Evolutionary conservation across 1,140 invertebrate species (phyloP).

Genomic region (Microplitis demolitor): DNA sequence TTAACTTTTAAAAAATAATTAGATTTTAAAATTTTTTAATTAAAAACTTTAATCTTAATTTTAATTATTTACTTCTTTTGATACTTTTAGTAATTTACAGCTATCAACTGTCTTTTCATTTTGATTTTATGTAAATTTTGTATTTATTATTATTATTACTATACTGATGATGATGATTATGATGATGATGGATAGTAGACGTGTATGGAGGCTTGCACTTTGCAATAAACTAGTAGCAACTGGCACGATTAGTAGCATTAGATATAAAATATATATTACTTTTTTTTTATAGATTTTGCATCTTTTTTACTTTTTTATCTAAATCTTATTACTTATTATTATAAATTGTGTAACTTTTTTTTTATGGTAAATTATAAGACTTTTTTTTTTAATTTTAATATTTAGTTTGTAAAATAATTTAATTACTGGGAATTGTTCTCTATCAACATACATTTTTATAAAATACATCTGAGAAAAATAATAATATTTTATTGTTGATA

Average conservation of each 20-base stretch:
- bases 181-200: not conserved
- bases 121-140: not conserved
- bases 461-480: no score
- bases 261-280: not conserved
- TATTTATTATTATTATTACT: not conserved
- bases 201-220: constrained; percentile 12
- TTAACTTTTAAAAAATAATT: not conserved
- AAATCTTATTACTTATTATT: not conserved
- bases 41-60: not conserved
- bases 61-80: not conserved
- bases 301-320: not conserved
- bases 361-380: not conserved
- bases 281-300: not conserved
- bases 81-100: not conserved
- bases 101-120: not conserved
- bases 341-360: not conserved
- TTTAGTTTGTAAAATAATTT: no score
- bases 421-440: no score
- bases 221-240: constrained; percentile 14
- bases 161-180: not conserved
- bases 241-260: constrained; percentile 20
- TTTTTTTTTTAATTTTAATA: no score
- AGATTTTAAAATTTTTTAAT: not conserved
- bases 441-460: no score
- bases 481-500: no score